Evolutionary conservation across 2,113 vertebrate species (phyloP).

Genomic region (Zapornia atra): DNA sequence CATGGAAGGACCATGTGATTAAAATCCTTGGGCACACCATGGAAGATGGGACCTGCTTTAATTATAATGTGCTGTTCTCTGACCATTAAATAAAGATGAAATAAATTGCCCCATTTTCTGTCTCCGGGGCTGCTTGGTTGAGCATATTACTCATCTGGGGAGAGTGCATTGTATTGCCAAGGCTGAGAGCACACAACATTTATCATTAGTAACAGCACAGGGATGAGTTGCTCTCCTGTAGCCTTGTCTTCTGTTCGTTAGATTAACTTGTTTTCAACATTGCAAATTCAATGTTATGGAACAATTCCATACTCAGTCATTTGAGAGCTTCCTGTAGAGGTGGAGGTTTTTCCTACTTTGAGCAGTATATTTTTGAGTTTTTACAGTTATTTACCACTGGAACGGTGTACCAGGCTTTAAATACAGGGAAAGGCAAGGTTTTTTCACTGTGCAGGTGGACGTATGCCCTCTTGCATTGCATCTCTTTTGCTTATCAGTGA

Average conservation of each 20-base stretch:
- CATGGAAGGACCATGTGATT: neutral
- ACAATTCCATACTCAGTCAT: neutral
- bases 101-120: slow-evolving; percentile 51
- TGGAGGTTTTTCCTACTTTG: neutral
- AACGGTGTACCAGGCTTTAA: neutral
- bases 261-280: slow-evolving; percentile 44
- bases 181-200: slow-evolving; percentile 8
- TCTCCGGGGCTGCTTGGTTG: neutral
- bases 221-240: slow-evolving; percentile 14
- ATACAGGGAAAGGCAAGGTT: neutral
- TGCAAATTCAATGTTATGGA: neutral
- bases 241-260: slow-evolving; percentile 5
- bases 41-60: slow-evolving; percentile 11
- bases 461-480: neutral
- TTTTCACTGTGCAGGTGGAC: neutral
- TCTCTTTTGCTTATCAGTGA: neutral
- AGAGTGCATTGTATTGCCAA: neutral
- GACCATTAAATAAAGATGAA: slow-evolving; percentile 57
- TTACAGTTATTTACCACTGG: neutral
- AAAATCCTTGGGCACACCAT: neutral
- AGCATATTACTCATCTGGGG: slow-evolving; percentile 15
- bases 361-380: neutral
- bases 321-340: neutral
- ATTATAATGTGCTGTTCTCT: slow-evolving; percentile 37
- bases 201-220: slow-evolving; percentile 37